Evolutionary conservation across 2,113 vertebrate genomes (phyloP), one percentile per base, ranked within the genome.

Genomic region (Xenopus tropicalis): DNA sequence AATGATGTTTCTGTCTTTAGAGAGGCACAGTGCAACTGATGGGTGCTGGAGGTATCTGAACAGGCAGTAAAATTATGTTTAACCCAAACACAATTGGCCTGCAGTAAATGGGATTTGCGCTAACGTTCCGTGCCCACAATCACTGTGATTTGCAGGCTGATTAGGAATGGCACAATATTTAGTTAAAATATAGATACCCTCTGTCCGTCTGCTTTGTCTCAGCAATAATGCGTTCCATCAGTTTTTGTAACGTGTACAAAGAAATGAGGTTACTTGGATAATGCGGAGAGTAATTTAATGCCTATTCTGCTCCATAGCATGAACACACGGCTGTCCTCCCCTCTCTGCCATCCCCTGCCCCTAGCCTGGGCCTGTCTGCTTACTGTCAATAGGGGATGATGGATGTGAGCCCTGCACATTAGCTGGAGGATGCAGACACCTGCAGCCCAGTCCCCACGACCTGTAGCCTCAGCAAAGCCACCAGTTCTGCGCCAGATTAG

Each of bases 401-500:
- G 96, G 73, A 76, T 76, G 69, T 66, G 73, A 96, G 94, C 93
- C 52, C 93, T 92, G 93, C 93, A 97, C 94, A 98, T 98, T 98
- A 97, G 94, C 91, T 94, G 90, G 93, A 93, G 91, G 93, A 94
- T 92, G 87, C 91, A 91, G 94, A 91, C 91, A 84, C 88, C 79
- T 76, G 73, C 73, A 76, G 85, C 77, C 91, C 94, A 92, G 42
- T 85, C 91, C 95, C 93, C 95, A 93, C 88, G 94, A 94, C 93
- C 93, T 91, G 93, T 95, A 96, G 95, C 94, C 92, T 92, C 90
- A 89, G 90, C 88, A 93, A 95, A 94, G 92, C 93, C 88, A 92
- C 88, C 94, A 92, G 93, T 95, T 92, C 91, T 95, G 92, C 93
- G 93, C 89, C 93, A 93, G 94, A 98, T 97, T 97, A 97, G 95